These are phyloP conservation scores for Cryptotis parvus DNA, from an alignment of 2,113 vertebrate genomes.

Conservation along the genomic window DNA sequence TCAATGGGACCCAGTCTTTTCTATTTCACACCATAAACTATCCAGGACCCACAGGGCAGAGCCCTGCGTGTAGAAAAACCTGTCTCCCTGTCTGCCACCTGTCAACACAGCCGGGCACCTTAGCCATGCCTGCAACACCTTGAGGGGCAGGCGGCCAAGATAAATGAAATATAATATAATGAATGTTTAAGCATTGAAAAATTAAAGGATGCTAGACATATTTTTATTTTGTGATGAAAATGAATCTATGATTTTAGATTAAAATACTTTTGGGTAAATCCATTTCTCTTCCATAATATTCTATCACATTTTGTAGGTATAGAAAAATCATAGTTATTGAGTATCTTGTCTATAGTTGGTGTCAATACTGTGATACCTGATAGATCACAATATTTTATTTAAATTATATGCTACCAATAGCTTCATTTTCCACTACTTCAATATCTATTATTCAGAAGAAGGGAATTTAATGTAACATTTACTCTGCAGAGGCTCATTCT, in stretches of 20 bases:
- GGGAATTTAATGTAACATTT: background rate
- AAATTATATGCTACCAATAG: background rate
- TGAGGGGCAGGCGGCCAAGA: too few species aligned
- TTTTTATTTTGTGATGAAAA: slow-evolving; percentile 1
- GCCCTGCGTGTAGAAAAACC: too few species aligned
- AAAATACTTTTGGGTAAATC: background rate
- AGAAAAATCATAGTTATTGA: background rate
- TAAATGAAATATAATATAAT: background rate
- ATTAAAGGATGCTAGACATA: background rate
- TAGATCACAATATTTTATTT: background rate
- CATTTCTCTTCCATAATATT: background rate
- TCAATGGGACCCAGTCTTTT: too few species aligned
- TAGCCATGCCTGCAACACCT: too few species aligned
- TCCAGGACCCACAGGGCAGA: too few species aligned
- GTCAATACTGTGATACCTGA: background rate
- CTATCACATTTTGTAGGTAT: background rate
- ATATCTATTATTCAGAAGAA: background rate
- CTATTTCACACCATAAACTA: too few species aligned
- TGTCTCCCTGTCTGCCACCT: too few species aligned
- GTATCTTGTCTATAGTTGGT: background rate
- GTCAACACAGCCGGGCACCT: too few species aligned
- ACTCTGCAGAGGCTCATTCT: background rate
- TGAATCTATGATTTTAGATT: background rate
- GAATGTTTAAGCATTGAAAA: background rate
- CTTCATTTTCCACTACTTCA: background rate